Evolutionary conservation across 1,140 invertebrate genomes (phyloP), one percentile per base, ranked within the genome.

Genomic region (Calosoma granatense): DNA sequence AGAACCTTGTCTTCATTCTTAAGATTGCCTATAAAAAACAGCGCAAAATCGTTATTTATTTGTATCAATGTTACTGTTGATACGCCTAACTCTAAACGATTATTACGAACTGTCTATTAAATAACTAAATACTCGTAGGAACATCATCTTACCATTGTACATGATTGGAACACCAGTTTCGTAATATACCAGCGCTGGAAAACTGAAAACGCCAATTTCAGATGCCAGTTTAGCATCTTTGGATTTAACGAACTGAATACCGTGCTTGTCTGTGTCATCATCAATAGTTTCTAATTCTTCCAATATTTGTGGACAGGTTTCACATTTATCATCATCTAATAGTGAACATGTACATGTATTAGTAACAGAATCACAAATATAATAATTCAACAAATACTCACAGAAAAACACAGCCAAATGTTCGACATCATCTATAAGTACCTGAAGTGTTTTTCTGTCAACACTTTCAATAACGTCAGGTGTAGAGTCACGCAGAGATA

Each of bases 1-100:
- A 95, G 85, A 77, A 95, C 92, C 81, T 88, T 89, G 74, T 92
- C 87, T 83, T 94, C 92, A 71, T 94, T 89, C 79, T 86, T 90
- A 79, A 95, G 86, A 83, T 95, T 88, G 79, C 92, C 92, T 94
- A 83, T 69, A 86, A 86, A 83, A 77, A 63, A 61, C 39, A 22
- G 3, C 6, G 20, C 26, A 17, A 17, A 17, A 51, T 59, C 22
- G 21, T 54, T 56, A 55, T 41, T 61, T 12, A 60, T 63, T 60
- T 30, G 57, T 36, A 53, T 51, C 58, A 22, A 54, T 55, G 52
- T 60, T 41, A 41, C 51, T 60, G 23, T 54, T 59, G 53, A 26
- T 52, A 20, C 17, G 17, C n/a, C n/a, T n/a, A n/a, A n/a, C n/a
- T n/a, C n/a, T 15, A 51, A 53, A 21, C 47, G 22, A 55, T 55